phyloP scores from a whole-genome alignment of 2,113 vertebrate species.

The Austrofundulus limnaeus region DNA sequence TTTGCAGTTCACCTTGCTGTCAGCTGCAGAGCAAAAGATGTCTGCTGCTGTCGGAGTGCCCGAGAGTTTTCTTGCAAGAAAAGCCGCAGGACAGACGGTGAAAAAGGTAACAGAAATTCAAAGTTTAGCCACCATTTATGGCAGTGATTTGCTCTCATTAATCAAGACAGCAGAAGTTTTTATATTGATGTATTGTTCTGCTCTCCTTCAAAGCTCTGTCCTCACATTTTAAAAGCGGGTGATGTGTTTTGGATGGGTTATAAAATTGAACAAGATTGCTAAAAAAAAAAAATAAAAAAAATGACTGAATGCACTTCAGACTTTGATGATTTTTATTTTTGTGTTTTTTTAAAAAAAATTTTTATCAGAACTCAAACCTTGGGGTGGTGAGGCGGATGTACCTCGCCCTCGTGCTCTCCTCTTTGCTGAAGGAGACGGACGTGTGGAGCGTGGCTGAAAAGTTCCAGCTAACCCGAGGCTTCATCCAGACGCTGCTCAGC shows the following conservation, averaged over 20 bases:
- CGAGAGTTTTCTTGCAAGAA: slow-evolving; percentile 89
- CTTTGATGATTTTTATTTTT: not conserved
- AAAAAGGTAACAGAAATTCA: slow-evolving; percentile 80
- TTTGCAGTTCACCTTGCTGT: slow-evolving; percentile 85
- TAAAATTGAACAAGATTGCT: not conserved
- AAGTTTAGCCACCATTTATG: not conserved
- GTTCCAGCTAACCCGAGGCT: slow-evolving; percentile 89
- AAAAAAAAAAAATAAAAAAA: not conserved
- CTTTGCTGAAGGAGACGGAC: slow-evolving; percentile 86
- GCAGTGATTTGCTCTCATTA: no score
- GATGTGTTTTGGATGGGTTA: not conserved
- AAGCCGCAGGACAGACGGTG: slow-evolving; percentile 89
- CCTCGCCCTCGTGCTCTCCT: slow-evolving; percentile 86
- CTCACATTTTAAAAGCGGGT: not conserved
- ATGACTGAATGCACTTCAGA: not conserved
- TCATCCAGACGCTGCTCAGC: slow-evolving; percentile 86
- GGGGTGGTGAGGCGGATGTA: slow-evolving; percentile 83
- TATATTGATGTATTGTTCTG: no score
- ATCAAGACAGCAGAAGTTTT: no score
- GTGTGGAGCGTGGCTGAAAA: slow-evolving; percentile 88
- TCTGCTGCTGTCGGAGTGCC: slow-evolving; percentile 84
- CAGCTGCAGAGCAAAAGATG: slow-evolving; percentile 87
- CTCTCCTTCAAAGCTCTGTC: no score
- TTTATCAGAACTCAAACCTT: slow-evolving; percentile 79
- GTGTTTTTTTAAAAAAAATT: not conserved